Evolutionary conservation across 2,888 invertebrate genomes (phyloP).

Genomic region (Ophonus ardosiacus): DNA sequence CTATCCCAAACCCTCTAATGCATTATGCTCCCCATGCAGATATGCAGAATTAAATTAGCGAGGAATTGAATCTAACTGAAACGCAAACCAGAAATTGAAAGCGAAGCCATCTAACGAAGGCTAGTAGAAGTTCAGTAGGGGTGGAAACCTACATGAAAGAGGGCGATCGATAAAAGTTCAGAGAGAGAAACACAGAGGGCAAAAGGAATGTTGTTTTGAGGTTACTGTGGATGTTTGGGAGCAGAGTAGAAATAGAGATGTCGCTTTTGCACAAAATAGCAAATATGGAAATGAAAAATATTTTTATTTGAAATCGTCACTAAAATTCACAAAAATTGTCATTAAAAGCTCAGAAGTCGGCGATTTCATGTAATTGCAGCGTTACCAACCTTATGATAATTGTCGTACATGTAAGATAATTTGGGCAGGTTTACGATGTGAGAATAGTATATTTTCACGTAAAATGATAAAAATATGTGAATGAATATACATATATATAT

Average conservation of each 20-base stretch:
- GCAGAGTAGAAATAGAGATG: not conserved
- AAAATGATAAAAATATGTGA: too few species aligned
- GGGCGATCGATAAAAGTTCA: constrained; percentile 6
- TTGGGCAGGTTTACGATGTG: too few species aligned
- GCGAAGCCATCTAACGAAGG: not conserved
- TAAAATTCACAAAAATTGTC: too few species aligned
- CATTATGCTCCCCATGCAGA: constrained; percentile 13
- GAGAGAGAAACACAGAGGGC: not conserved
- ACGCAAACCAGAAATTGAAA: constrained; percentile 5
- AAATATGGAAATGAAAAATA: not conserved
- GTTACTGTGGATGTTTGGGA: not conserved
- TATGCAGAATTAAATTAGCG: constrained; percentile 11
- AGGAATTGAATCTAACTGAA: constrained; percentile 7
- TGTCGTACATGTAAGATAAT: too few species aligned
- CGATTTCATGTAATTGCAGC: too few species aligned
- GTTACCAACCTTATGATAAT: too few species aligned
- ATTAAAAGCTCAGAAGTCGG: too few species aligned
- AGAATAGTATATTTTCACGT: too few species aligned
- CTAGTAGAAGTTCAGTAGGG: not conserved
- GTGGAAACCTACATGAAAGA: not conserved
- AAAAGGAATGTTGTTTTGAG: not conserved
- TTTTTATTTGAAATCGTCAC: too few species aligned
- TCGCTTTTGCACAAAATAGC: not conserved
- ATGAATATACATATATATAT: too few species aligned
- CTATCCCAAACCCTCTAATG: not conserved